Evolutionary conservation across 2,888 invertebrate species (phyloP), one percentile per base, ranked within the genome.

Genomic region (Ormyrus thymus): DNA sequence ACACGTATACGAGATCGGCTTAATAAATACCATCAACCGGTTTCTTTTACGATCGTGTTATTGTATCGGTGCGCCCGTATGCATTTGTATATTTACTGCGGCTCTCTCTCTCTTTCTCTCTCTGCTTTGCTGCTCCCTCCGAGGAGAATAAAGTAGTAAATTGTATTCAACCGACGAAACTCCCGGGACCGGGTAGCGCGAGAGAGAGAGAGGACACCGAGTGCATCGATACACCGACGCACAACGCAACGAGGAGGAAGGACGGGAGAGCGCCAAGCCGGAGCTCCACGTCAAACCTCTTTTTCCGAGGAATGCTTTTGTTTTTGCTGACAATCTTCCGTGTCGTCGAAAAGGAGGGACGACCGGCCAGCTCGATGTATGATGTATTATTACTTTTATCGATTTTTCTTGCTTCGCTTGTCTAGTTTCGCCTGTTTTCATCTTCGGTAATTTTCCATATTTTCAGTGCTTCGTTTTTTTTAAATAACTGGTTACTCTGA

Each of bases 31-130:
- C 61, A 62, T 68, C 55, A 15, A 64, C 69, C 46, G 62, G 73
- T 69, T 73, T 73, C 50, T 69, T 61, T 78, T 78, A 78, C 69
- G 73, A 68, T 66, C 78, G 11, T 29, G 73, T 78, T 73, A 78
- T 78, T 78, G 62, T 69, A 73, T 73, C 69, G 55, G 64, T 15
- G 46, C 50, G 50, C 29, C 29, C 29, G 55, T 51, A 58, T 75
- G 48, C 64, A 65, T 71, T 65, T 65, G 56, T 77, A 71, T 71
- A 69, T 73, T 68, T 69, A 69, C 66, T 45, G 68, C 69, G 7
- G 15, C 45, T 50, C 29, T 50, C 51, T 7, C 9, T 48, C 11
- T 48, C 51, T 13, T 46, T 15, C 64, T 1, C 11, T 10, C 11
- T 7, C 65, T 15, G 43, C 46, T 53, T 29, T 29, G 29, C 29